Evolutionary conservation across 1,140 invertebrate species (phyloP).

Genomic region (Platorchestia sp.): DNA sequence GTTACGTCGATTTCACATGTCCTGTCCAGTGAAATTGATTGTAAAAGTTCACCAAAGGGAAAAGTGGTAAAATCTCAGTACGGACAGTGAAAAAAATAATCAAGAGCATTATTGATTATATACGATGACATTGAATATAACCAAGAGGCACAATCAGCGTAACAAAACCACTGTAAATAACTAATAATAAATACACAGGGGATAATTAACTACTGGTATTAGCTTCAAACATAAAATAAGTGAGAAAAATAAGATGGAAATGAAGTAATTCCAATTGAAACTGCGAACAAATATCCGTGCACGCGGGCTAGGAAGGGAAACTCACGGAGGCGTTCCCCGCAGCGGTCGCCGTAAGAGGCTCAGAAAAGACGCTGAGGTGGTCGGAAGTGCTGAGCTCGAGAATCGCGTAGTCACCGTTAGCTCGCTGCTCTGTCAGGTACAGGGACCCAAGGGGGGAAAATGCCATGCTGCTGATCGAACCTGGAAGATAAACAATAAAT

Average conservation of each 20-base stretch:
- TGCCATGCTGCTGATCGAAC: conserved; percentile 67
- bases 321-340: not conserved
- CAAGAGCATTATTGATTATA: no score
- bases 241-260: not conserved
- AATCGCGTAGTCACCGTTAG: conserved; percentile 69
- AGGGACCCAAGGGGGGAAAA: conserved; percentile 95
- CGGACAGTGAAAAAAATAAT: no score
- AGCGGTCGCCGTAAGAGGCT: not conserved
- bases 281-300: not conserved
- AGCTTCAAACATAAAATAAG: not conserved
- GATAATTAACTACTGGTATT: not conserved
- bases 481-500: conserved; percentile 21
- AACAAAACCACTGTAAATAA: no score
- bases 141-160: no score
- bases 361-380: conserved; percentile 71
- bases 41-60: not conserved
- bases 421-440: conserved; percentile 93
- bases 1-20: not conserved
- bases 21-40: not conserved
- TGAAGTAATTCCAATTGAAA: not conserved
- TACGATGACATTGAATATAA: no score
- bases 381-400: conserved; percentile 72
- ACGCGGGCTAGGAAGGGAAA: not conserved
- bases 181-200: no score
- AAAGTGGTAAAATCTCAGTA: not conserved